Evolutionary conservation across 2,888 invertebrate species (phyloP).

Genomic region (Xestobium rufovillosum): DNA sequence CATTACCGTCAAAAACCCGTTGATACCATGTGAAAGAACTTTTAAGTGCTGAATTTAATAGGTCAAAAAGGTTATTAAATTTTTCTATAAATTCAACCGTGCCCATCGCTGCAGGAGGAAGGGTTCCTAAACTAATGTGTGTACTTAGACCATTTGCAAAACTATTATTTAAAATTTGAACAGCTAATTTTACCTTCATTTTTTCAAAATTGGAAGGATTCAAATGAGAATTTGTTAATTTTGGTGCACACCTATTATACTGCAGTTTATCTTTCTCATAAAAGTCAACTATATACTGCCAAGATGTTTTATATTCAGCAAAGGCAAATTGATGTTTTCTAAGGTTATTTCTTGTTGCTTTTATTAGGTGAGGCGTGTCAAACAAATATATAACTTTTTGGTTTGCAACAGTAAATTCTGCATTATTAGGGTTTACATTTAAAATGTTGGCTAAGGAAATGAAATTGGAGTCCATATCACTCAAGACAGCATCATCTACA

Average conservation of each 20-base stretch:
- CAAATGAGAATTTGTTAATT: slow-evolving; percentile 17
- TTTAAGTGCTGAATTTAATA: slow-evolving; percentile 18
- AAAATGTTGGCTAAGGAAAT: slow-evolving; percentile 7
- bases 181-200: slow-evolving; percentile 19
- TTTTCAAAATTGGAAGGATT: slow-evolving; percentile 17
- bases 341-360: slow-evolving; percentile 14
- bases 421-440: slow-evolving; percentile 6
- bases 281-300: slow-evolving; percentile 13
- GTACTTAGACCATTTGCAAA: slow-evolving; percentile 14
- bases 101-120: slow-evolving; percentile 10
- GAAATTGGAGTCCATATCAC: no score
- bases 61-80: slow-evolving; percentile 19
- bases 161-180: slow-evolving; percentile 16
- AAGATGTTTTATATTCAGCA: slow-evolving; percentile 7
- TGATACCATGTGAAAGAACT: no score
- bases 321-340: slow-evolving; percentile 10
- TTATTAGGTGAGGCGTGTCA: slow-evolving; percentile 15
- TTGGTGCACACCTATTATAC: slow-evolving; percentile 13
- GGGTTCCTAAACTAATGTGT: slow-evolving; percentile 11
- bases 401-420: slow-evolving; percentile 9
- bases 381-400: slow-evolving; percentile 12
- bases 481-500: no score
- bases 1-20: no score
- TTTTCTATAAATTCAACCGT: slow-evolving; percentile 12
- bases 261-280: slow-evolving; percentile 15